Conservation (phyloP, 2,797 vertebrate species). For the Neolamprologus multifasciatus region DNA sequence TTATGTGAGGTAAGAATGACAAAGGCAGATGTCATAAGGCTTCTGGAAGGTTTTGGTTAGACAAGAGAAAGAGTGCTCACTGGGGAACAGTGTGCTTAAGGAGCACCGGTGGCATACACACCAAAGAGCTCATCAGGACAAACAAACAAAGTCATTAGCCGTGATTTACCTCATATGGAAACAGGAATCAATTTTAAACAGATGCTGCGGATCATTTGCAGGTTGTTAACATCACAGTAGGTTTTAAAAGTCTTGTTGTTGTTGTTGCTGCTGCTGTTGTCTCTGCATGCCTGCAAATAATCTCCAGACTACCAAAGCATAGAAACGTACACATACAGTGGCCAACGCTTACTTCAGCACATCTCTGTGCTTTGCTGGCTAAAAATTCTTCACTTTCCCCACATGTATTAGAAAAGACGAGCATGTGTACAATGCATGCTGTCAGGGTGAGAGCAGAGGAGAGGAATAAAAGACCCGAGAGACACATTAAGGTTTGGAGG, state of each 20-base stretch:
- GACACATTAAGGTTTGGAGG: conserved; percentile 35
- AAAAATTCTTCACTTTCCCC: neutral
- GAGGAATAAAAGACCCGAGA: conserved; percentile 18
- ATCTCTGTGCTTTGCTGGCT: conserved; percentile 4
- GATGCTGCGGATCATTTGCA: conserved; percentile 40
- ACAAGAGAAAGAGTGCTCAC: neutral
- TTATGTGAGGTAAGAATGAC: conserved; percentile 32
- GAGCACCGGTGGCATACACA: neutral
- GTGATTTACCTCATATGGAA: conserved; percentile 18
- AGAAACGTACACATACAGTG: neutral
- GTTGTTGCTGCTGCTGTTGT: neutral
- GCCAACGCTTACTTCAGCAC: conserved; percentile 12
- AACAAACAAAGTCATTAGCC: neutral
- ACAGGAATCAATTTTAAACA: conserved; percentile 21
- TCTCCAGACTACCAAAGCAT: neutral
- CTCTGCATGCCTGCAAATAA: neutral
- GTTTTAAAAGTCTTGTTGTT: neutral
- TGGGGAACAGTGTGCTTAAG: neutral
- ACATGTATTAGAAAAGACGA: neutral
- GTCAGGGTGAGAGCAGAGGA: neutral
- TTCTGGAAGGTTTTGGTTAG: neutral
- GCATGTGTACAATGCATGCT: neutral
- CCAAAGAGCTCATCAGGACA: conserved; percentile 2
- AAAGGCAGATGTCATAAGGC: conserved; percentile 49
- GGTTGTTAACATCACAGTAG: conserved; percentile 26